phyloP scores from a whole-genome alignment of 2,113 vertebrate genomes.

The Strigops habroptila region DNA sequence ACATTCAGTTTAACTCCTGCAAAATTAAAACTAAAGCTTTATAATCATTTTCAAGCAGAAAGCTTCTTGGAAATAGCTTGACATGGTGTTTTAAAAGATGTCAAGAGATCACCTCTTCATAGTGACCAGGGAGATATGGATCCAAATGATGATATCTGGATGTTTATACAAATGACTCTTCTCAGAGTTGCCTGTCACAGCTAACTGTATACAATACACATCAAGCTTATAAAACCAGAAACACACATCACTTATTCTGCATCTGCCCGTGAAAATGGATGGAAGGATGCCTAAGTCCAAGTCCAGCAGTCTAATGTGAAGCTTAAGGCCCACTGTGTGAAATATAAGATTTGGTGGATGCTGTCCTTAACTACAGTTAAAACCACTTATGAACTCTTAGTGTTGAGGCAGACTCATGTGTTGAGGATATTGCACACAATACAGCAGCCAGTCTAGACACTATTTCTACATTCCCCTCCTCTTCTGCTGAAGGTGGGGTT shows the following conservation, averaged over 20 bases:
- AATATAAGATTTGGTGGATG: not conserved
- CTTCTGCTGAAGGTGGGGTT: not conserved
- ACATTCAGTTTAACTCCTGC: constrained; percentile 52
- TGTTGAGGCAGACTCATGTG: not conserved
- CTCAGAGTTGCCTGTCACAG: not conserved
- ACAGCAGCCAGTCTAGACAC: not conserved
- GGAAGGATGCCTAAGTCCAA: not conserved
- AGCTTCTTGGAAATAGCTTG: not conserved
- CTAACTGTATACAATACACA: not conserved
- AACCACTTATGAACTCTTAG: not conserved
- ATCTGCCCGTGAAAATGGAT: not conserved
- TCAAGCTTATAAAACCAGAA: not conserved
- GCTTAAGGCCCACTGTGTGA: not conserved
- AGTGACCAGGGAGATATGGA: not conserved
- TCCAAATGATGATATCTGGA: not conserved
- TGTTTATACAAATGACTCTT: accelerated
- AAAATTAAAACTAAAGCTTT: constrained; percentile 44
- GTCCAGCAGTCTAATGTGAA: not conserved
- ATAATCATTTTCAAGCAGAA: not conserved
- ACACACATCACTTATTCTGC: not conserved
- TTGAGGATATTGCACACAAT: not conserved
- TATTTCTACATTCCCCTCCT: not conserved
- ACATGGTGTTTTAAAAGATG: not conserved
- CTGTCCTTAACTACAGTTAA: not conserved
- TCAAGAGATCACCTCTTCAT: not conserved